Conservation (phyloP, 2,113 vertebrate genomes). For the Gavia stellata region DNA sequence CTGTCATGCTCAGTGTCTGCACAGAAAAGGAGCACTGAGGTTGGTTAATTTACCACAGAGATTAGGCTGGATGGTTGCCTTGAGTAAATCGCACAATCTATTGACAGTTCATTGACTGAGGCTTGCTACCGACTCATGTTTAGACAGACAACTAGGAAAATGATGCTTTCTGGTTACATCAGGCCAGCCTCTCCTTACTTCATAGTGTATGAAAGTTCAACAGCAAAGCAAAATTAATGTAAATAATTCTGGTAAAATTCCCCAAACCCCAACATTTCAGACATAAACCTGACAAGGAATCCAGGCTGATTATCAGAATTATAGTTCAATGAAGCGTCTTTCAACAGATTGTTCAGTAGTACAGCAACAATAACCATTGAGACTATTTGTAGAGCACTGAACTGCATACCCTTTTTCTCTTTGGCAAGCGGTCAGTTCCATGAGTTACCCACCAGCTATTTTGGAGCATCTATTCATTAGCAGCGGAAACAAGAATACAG, state of each 20-base stretch:
- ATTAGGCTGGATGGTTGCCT: background rate
- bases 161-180: background rate
- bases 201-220: background rate
- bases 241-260: background rate
- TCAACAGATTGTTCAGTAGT: background rate
- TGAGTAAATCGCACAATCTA: background rate
- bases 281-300: background rate
- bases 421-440: background rate
- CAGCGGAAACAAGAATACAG: background rate
- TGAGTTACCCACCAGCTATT: background rate
- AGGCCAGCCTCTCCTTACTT: background rate
- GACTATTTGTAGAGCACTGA: background rate
- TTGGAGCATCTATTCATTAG: background rate
- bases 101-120: background rate
- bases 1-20: background rate
- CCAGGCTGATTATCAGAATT: background rate
- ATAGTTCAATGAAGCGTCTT: background rate
- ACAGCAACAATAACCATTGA: background rate
- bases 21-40: background rate
- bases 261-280: background rate
- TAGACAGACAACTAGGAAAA: background rate
- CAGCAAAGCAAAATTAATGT: background rate
- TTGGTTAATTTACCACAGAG: background rate
- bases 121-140: background rate
- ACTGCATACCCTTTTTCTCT: background rate